Percentiles rank a stretch among this genome's conserved stretches.
Evolutionary conservation across 2,888 invertebrate species (phyloP).

Genomic region (Neoscelio sp.): DNA sequence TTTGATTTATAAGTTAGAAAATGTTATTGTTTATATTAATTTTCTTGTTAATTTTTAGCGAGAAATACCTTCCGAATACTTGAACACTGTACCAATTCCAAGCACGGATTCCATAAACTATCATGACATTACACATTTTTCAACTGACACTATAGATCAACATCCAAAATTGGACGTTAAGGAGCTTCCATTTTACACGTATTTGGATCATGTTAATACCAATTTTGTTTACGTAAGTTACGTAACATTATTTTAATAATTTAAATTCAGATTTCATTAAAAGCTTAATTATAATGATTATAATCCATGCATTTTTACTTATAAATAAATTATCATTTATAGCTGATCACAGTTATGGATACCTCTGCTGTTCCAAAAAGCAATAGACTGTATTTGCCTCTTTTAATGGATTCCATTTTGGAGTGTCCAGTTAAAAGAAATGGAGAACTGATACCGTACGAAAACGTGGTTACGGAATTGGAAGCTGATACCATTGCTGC

Average conservation of each 20-base stretch:
- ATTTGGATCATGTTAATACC: slow-evolving; percentile 91
- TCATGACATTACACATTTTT: slow-evolving; percentile 85
- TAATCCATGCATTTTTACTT: too few species aligned
- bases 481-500: slow-evolving; percentile 90
- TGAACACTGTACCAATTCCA: slow-evolving; percentile 91
- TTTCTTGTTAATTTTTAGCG: slow-evolving; percentile 82
- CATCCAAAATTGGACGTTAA: slow-evolving; percentile 86
- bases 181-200: slow-evolving; percentile 89
- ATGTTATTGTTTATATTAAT: too few species aligned
- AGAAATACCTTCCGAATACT: slow-evolving; percentile 88
- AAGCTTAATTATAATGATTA: too few species aligned
- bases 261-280: too few species aligned
- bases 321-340: slow-evolving; percentile 73
- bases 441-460: slow-evolving; percentile 85
- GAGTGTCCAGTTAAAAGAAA: slow-evolving; percentile 89
- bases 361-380: slow-evolving; percentile 86
- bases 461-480: slow-evolving; percentile 91
- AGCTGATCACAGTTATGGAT: slow-evolving; percentile 91
- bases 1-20: too few species aligned
- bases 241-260: slow-evolving; percentile 41
- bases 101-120: slow-evolving; percentile 89
- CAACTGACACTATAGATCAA: slow-evolving; percentile 82
- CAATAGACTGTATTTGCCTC: slow-evolving; percentile 89
- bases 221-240: slow-evolving; percentile 94
- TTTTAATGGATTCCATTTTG: slow-evolving; percentile 89